Base-by-base conservation (phyloP, 53 echinoderm and acorn worm genomes). In the Apostichopus leukothele region DNA sequence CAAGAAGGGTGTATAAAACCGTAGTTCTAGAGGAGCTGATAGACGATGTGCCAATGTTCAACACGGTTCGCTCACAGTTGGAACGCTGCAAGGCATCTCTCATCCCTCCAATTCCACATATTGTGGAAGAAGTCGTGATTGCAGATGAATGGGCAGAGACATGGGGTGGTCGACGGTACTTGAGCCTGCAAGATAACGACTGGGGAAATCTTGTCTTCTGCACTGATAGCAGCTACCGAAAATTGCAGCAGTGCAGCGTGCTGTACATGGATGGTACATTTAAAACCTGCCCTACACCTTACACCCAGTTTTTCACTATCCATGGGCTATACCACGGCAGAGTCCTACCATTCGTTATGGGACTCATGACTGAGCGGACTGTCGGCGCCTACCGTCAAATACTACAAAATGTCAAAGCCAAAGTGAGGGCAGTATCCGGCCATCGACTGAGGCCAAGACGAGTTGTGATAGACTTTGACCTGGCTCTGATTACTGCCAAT, bases 201-300 rank as follows among this genome's bases (percentile, higher is more conserved):
- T 90, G 90, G 90, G 90, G 86, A 16, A 51, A 51, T 86, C 14
- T 6, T 76, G 9, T 74, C 22, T 5, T 86, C 60, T 50, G 50
- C 50, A 90, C 90, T 1, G 73, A 90, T 66, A 55, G 60, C 52
- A 86, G 76, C 52, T 86, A 26, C 4, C 50, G 67, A 54, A 67
- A 20, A 26, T 55, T 85, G 18, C 78, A 61, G 13, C 55, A 52
- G 19, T 85, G 92, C 61, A 23, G 19, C 3, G 21, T 61, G 0
- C n/a, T 86, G 5, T 89, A 89, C 52, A 89, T 92, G 73, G 92
- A 92, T 78, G 92, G 92, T 21, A 92, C 85, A 23, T 92, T 89
- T 39, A 59, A 23, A 84, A 89, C 51, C 6, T 89, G 89, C 54
- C 89, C 86, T 19, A 0, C 12, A 12, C 92, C 92, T 5, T 91